Evolutionary conservation across 2,797 vertebrate species (phyloP).

Genomic region (Sebastes melanostomus): DNA sequence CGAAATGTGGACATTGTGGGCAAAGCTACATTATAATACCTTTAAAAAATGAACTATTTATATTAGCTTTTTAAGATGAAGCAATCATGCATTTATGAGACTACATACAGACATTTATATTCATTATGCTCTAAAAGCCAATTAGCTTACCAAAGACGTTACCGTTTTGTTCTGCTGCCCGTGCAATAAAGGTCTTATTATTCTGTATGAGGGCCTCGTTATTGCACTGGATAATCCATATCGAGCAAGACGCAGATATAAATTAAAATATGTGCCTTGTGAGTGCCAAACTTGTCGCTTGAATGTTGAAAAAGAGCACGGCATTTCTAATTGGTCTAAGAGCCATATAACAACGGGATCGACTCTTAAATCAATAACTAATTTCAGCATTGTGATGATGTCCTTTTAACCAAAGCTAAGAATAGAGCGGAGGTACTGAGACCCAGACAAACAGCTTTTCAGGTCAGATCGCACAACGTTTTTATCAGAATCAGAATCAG

Average conservation of each 20-base stretch:
- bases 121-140: not conserved
- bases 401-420: not conserved
- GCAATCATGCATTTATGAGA: not conserved
- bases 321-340: not conserved
- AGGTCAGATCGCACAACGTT: not conserved
- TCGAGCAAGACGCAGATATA: not conserved
- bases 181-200: constrained; percentile 3
- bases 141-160: not conserved
- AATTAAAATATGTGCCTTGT: constrained; percentile 1
- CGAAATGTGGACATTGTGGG: not conserved
- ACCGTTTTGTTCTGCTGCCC: not conserved
- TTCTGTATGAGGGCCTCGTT: not conserved
- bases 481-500: not conserved
- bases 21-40: not conserved
- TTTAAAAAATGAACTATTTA: not conserved
- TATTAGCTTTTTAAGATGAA: not conserved
- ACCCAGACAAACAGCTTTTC: not conserved
- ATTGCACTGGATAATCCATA: not conserved
- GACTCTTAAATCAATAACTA: constrained; percentile 47
- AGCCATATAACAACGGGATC: not conserved
- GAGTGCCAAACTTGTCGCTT: not conserved
- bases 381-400: constrained; percentile 21
- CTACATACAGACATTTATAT: not conserved
- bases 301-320: not conserved
- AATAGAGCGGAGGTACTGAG: not conserved